Base-by-base conservation (phyloP, 2,113 vertebrate genomes). In the Gavia stellata region DNA sequence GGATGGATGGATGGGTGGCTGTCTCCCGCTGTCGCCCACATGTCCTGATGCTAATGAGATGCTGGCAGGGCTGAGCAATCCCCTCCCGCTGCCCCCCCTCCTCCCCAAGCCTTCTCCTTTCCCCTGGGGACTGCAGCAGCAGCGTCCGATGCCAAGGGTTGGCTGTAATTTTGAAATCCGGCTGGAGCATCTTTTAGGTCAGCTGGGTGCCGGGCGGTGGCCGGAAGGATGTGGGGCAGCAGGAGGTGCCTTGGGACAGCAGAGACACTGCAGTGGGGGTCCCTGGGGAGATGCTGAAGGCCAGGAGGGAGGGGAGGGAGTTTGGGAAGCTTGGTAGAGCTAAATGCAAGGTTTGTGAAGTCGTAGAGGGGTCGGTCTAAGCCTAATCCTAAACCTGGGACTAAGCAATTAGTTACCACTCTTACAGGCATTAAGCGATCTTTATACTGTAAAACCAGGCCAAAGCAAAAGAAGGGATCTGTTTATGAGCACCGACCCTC, bases 161-260 rank as follows among this genome's bases (percentile, higher is more conserved):
- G 0, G n/a, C n/a, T 0, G 0, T 3, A 36, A 36, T 44, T 71
- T 17, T 83, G 88, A 70, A 72, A 79, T 55, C 68, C 0, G 0
- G 1, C 67, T 78, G 65, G 44, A 77, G 21, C 18, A 25, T 56
- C 70, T 87, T 56, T 66, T 33, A 28, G 2, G 0, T 78, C 67
- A 71, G 52, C 3, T 1, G 63, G 67, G 55, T 67, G 63, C 17
- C 28, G 19, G 79, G 61, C 77, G 21, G 77, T 5, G n/a, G 44
- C 55, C 3, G 1, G 62, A 79, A 70, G 81, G 45, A 21, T n/a
- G 63, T 33, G 82, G 63, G 75, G 47, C 63, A 81, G 67, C 81
- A 73, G 58, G 78, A 82, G 19, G 12, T 74, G 28, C 63, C 42
- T 42, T 45, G 53, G 85, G 50, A 72, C 55, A 71, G 42, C 18